Evolutionary conservation across 2,888 invertebrate genomes (phyloP), one percentile per base, ranked within the genome.

Genomic region (Teleiodes luculella): DNA sequence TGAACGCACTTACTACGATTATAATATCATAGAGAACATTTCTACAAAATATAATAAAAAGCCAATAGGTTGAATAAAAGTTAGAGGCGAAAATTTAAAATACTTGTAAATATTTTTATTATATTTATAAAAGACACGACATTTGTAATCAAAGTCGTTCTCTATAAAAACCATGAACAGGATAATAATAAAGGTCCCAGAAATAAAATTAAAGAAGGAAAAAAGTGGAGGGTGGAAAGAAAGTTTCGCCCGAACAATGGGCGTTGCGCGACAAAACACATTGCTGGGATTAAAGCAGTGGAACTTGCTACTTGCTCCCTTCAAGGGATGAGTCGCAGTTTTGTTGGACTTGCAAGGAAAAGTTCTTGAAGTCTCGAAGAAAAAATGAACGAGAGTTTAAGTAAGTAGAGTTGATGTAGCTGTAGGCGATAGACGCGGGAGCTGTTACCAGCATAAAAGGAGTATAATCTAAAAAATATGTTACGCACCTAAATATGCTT

Each of bases 141-240:
- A n/a, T 8, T 11, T 33, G 33, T 33, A 37, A 14, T 14, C 1
- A 36, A 46, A 10, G 20, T 54, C 54, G 54, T 30, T 14, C 2
- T 30, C 0, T 52, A 41, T 53, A 41, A 54, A 62, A 60, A 61
- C 60, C 63, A 66, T 63, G 62, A 63, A 65, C 58, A 67, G 70
- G 72, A 78, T 78, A 79, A 78, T 78, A 79, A 78, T 78, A 76
- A 70, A 71, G 68, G 60, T 59, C 58, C 66, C 72, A 70, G 71
- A 82, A 84, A 86, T 81, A 80, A 84, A 86, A 86, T 84, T 81
- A 81, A 81, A 85, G 76, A 74, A 78, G 79, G 82, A 74, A 67
- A 70, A 24, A 72, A 67, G 62, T 63, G 52, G 41, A 31, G 47
- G 57, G 66, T 72, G 72, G 68, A 73, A 73, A 69, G 70, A 76